Evolutionary conservation across 2,797 vertebrate species (phyloP).

Genomic region (Vultur gryphus): DNA sequence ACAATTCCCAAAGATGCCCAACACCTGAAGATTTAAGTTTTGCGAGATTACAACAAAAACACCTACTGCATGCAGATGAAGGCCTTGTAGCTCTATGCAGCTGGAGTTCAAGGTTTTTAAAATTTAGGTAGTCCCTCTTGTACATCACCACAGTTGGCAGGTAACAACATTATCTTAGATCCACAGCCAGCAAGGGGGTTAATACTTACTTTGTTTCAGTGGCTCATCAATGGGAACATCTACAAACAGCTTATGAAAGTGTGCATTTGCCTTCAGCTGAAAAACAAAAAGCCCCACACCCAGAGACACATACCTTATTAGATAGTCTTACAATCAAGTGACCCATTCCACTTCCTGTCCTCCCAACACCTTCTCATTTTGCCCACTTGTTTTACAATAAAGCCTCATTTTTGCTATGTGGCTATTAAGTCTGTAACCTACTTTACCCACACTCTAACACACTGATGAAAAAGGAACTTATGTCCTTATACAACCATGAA

Average conservation of each 20-base stretch:
- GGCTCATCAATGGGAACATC: slow-evolving; percentile 88
- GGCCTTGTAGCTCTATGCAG: neutral
- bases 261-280: slow-evolving; percentile 89
- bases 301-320: neutral
- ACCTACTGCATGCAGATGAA: neutral
- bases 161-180: neutral
- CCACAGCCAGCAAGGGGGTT: neutral
- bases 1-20: neutral
- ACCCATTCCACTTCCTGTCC: neutral
- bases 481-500: neutral
- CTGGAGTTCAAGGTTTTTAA: neutral
- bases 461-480: neutral
- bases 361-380: neutral
- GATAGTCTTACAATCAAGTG: neutral
- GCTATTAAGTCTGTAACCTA: neutral
- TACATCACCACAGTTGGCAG: neutral
- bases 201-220: slow-evolving; percentile 88
- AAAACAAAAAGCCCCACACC: slow-evolving; percentile 47
- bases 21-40: neutral
- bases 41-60: neutral
- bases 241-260: slow-evolving; percentile 94
- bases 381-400: neutral
- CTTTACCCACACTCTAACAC: neutral
- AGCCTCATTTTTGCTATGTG: neutral
- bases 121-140: neutral